These are phyloP conservation scores for Lamellibrachia luymesi DNA, from an alignment of 1,140 invertebrate species.

Conservation along the genomic window DNA sequence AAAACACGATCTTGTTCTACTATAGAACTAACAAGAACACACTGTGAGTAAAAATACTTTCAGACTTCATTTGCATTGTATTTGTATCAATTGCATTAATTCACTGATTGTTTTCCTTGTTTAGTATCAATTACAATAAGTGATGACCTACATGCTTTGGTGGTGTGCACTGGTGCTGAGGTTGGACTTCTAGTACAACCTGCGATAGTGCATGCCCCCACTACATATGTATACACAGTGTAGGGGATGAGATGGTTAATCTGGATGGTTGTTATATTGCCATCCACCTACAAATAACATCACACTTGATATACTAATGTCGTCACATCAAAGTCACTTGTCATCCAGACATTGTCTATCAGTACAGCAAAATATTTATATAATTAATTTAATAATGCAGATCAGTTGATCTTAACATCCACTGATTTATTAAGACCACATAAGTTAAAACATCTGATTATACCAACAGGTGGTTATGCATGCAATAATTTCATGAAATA, in stretches of 20 bases:
- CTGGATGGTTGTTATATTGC: constrained; percentile 35
- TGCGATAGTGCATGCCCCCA: constrained; percentile 51
- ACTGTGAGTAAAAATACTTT: too few relatives aligned
- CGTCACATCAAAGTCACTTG: not conserved
- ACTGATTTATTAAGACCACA: not conserved
- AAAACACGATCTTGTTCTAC: too few relatives aligned
- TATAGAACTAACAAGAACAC: too few relatives aligned
- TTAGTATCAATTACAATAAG: not conserved
- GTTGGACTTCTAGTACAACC: constrained; percentile 48
- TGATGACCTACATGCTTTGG: not conserved
- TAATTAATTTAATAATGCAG: not conserved
- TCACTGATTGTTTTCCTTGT: not conserved
- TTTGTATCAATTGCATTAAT: too few relatives aligned
- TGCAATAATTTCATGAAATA: not conserved
- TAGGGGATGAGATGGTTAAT: constrained; percentile 42
- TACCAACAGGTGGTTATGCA: not conserved
- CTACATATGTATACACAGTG: constrained; percentile 42
- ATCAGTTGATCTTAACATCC: not conserved
- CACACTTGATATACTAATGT: not conserved
- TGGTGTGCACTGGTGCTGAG: constrained; percentile 29
- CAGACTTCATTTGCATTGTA: not conserved
- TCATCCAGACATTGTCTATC: too few relatives aligned
- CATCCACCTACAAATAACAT: constrained; percentile 32
- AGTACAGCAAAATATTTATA: not conserved
- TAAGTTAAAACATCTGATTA: not conserved